phyloP scores from a whole-genome alignment of 1,140 invertebrate genomes.

The Lethocerus indicus region DNA sequence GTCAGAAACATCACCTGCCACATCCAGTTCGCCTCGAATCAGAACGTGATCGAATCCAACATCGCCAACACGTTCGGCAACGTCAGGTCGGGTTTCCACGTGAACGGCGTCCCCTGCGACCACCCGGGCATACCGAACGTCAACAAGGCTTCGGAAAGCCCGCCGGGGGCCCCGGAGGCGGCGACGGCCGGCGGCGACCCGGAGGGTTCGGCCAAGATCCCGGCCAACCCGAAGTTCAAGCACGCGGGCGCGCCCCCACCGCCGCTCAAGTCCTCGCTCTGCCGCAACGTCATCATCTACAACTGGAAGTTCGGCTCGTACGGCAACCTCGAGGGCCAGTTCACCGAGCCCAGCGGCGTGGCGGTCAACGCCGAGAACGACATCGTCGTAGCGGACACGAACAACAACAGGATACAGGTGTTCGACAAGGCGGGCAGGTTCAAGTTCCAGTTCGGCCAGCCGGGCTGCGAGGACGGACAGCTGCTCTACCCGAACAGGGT shows the following conservation, averaged over 20 bases:
- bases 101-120: slow-evolving; percentile 46
- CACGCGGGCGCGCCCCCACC: slow-evolving; percentile 31
- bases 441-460: slow-evolving; percentile 97
- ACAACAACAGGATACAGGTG: slow-evolving; percentile 97
- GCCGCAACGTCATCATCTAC: slow-evolving; percentile 98
- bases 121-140: slow-evolving; percentile 75
- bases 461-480: slow-evolving; percentile 69
- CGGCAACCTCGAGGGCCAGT: slow-evolving; percentile 95
- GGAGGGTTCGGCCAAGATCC: slow-evolving; percentile 11
- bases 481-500: slow-evolving; percentile 96
- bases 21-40: slow-evolving; percentile 91
- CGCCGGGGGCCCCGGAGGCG: slow-evolving; percentile 25
- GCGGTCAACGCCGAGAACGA: slow-evolving; percentile 98
- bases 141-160: slow-evolving; percentile 21
- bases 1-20: slow-evolving; percentile 57
- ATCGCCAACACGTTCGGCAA: slow-evolving; percentile 57
- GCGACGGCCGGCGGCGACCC: slow-evolving; percentile 15
- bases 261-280: slow-evolving; percentile 75
- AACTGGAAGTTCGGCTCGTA: slow-evolving; percentile 99
- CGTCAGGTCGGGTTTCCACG: slow-evolving; percentile 48
- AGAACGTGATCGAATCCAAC: slow-evolving; percentile 82
- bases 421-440: slow-evolving; percentile 98
- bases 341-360: slow-evolving; percentile 97
- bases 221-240: slow-evolving; percentile 17
- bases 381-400: slow-evolving; percentile 98